Conservation (phyloP, 2,113 vertebrate genomes). For the Brienomyrus brachyistius region DNA sequence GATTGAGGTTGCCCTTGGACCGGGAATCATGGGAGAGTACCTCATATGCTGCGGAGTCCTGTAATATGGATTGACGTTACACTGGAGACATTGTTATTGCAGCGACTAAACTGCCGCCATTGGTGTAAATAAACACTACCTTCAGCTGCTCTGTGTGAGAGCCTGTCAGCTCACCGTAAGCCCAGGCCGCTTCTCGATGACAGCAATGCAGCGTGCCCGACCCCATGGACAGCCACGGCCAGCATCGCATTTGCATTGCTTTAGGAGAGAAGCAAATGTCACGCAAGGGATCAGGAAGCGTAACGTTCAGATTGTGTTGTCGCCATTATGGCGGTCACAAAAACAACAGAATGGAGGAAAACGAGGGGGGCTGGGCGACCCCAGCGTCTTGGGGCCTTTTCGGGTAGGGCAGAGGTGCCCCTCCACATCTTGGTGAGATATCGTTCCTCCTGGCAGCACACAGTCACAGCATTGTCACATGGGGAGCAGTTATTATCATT, state of each 20-base stretch:
- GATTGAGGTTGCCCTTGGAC: not conserved
- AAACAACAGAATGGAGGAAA: slow-evolving; percentile 44
- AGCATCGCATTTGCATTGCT: slow-evolving; percentile 45
- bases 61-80: slow-evolving; percentile 50
- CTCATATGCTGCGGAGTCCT: slow-evolving; percentile 34
- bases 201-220: slow-evolving; percentile 38
- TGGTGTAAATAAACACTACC: slow-evolving; percentile 54
- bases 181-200: slow-evolving; percentile 44
- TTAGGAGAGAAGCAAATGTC: not conserved
- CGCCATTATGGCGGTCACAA: slow-evolving; percentile 43
- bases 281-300: not conserved
- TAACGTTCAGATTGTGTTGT: slow-evolving; percentile 1
- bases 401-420: slow-evolving; percentile 43
- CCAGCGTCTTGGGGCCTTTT: slow-evolving; percentile 51
- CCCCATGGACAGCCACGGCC: slow-evolving; percentile 36
- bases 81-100: slow-evolving; percentile 52
- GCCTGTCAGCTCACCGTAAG: slow-evolving; percentile 44
- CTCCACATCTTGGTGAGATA: slow-evolving; percentile 61
- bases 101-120: slow-evolving; percentile 41
- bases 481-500: slow-evolving; percentile 77
- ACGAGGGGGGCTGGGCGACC: slow-evolving; percentile 45
- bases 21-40: slow-evolving; percentile 18
- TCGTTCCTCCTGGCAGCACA: slow-evolving; percentile 76
- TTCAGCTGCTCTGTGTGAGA: slow-evolving; percentile 47
- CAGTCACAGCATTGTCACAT: slow-evolving; percentile 75